Conservation (phyloP, 2,888 invertebrate genomes). For the Ischnura elegans region DNA sequence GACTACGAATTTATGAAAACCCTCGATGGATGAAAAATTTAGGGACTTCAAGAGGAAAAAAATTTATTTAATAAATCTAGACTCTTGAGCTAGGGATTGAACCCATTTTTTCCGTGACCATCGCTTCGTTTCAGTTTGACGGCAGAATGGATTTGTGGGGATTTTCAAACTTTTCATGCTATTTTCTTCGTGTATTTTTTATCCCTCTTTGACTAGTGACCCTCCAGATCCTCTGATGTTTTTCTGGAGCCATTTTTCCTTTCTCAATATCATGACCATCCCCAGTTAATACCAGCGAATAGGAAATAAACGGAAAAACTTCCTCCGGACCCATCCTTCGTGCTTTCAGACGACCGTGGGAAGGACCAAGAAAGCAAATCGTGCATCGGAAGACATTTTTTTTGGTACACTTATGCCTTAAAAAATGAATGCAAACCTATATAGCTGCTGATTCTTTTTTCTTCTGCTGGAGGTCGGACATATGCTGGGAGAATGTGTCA, state of each 20-base stretch:
- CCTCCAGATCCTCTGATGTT: neutral
- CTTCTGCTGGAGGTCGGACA: neutral
- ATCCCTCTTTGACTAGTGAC: neutral
- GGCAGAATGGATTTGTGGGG: neutral
- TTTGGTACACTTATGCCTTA: neutral
- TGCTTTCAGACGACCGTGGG: slow-evolving; percentile 40
- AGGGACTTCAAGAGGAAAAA: no score
- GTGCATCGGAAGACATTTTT: neutral
- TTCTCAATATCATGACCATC: neutral
- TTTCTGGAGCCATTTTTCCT: neutral
- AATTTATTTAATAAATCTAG: neutral
- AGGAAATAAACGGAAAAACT: slow-evolving; percentile 8
- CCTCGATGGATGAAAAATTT: neutral
- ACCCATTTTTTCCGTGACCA: neutral
- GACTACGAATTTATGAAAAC: no score
- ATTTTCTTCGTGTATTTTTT: neutral
- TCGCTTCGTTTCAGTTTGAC: neutral
- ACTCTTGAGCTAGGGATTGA: neutral
- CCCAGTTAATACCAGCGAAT: neutral
- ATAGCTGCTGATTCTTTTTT: neutral
- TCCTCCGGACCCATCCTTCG: neutral
- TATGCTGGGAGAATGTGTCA: neutral
- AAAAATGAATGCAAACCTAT: slow-evolving; percentile 30
- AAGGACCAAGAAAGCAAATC: slow-evolving; percentile 19
- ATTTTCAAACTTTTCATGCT: neutral